Evolutionary conservation across 2,797 vertebrate species (phyloP).

Genomic region (Onychomys torridus): DNA sequence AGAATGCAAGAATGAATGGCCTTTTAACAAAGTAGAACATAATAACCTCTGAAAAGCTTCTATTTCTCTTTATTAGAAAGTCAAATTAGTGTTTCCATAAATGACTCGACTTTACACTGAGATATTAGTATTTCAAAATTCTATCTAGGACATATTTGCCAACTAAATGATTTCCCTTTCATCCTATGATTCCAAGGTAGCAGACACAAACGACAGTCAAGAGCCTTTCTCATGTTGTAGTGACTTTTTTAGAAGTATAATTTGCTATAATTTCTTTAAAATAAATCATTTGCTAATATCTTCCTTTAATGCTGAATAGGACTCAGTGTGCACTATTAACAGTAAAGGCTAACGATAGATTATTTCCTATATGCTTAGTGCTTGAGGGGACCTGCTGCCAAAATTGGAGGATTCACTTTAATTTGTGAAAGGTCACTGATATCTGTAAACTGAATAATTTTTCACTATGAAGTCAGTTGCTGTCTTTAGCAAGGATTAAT

Average conservation of each 20-base stretch:
- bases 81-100: background rate
- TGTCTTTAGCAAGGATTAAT: slow-evolving; percentile 33
- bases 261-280: background rate
- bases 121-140: slow-evolving; percentile 50
- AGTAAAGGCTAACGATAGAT: background rate
- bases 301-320: background rate
- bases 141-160: background rate
- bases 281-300: background rate
- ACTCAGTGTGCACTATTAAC: background rate
- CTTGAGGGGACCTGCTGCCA: background rate
- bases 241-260: background rate
- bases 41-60: background rate
- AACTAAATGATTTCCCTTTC: background rate
- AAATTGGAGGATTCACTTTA: slow-evolving; percentile 31
- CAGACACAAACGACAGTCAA: background rate
- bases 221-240: background rate
- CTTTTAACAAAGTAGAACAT: background rate
- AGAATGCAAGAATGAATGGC: background rate
- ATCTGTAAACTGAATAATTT: slow-evolving; percentile 10
- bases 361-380: background rate
- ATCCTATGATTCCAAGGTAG: background rate
- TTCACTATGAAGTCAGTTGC: slow-evolving; percentile 12
- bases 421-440: slow-evolving; percentile 7
- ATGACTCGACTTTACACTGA: background rate
- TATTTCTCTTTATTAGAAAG: background rate